Evolutionary conservation across 2,797 vertebrate species (phyloP).

Genomic region (Sebastes goodei): DNA sequence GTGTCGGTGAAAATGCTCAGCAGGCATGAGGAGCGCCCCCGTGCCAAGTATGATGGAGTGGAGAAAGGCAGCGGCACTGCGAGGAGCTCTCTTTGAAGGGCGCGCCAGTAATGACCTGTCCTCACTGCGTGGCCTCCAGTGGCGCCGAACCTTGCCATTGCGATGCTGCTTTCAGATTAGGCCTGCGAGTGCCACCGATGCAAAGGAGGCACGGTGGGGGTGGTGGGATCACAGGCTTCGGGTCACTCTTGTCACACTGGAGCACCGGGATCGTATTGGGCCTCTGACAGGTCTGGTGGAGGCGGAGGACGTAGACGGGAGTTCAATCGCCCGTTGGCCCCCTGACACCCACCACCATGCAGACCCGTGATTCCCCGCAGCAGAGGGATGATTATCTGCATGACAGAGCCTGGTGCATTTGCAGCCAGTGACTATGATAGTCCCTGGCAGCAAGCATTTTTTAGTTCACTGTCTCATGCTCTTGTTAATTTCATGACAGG

Average conservation of each 20-base stretch:
- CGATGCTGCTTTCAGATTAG: conserved; percentile 76
- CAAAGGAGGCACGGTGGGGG: neutral
- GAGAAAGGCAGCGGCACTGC: conserved; percentile 54
- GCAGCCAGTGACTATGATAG: conserved; percentile 76
- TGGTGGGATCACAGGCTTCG: conserved; percentile 57
- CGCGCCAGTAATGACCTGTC: conserved; percentile 78
- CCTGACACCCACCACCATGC: conserved; percentile 64
- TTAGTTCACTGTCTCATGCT: conserved; percentile 78
- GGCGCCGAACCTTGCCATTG: conserved; percentile 55
- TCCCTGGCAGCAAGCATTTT: conserved; percentile 80
- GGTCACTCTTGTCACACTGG: conserved; percentile 75
- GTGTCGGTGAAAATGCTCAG: conserved; percentile 70
- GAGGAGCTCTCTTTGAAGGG: conserved; percentile 75
- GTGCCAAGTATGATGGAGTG: conserved; percentile 63
- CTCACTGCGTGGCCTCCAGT: conserved; percentile 70
- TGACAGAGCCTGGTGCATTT: conserved; percentile 74
- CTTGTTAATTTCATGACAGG: conserved; percentile 83
- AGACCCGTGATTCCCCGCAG: conserved; percentile 60
- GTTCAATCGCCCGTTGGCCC: conserved; percentile 64
- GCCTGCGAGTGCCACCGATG: conserved; percentile 53
- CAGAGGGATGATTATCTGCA: conserved; percentile 77
- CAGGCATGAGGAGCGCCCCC: conserved; percentile 53
- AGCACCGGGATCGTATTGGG: conserved; percentile 51
- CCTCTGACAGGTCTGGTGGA: conserved; percentile 71
- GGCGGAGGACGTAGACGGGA: conserved; percentile 56